Evolutionary conservation across 2,113 vertebrate species (phyloP).

Genomic region (Corythornis vintsioides): DNA sequence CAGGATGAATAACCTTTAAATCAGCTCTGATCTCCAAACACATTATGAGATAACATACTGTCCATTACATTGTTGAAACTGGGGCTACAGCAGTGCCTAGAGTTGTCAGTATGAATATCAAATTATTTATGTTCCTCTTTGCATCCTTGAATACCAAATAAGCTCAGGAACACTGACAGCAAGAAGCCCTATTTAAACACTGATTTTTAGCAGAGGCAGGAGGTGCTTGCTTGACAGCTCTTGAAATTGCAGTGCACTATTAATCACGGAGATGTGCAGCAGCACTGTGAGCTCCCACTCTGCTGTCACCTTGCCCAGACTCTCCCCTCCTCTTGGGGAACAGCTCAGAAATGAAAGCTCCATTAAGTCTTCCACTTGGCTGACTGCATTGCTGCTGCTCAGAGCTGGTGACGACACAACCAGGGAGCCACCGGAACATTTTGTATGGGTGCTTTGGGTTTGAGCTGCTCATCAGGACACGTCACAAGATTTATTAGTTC

Average conservation of each 20-base stretch:
- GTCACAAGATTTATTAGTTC: background rate
- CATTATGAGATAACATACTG: conserved; percentile 58
- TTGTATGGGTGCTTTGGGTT: fast-evolving
- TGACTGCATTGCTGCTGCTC: background rate
- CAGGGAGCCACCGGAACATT: fast-evolving
- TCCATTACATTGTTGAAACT: conserved; percentile 10
- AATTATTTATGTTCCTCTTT: conserved; percentile 41
- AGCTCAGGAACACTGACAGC: background rate
- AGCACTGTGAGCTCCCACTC: background rate
- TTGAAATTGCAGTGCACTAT: background rate
- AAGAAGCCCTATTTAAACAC: background rate
- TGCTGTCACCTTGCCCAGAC: background rate
- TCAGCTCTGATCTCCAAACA: conserved; percentile 55
- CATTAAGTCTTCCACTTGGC: background rate
- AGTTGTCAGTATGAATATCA: conserved; percentile 32
- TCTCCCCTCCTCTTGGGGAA: background rate
- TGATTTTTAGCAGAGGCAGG: background rate
- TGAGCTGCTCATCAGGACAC: background rate
- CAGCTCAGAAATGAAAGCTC: background rate
- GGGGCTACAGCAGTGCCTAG: conserved; percentile 8
- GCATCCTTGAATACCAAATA: conserved; percentile 21
- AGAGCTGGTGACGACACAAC: background rate
- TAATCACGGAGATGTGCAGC: background rate
- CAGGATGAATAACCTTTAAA: conserved; percentile 67
- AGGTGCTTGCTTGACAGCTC: conserved; percentile 8